Conservation (phyloP, 2,113 vertebrate genomes). For the Haemorhous mexicanus region DNA sequence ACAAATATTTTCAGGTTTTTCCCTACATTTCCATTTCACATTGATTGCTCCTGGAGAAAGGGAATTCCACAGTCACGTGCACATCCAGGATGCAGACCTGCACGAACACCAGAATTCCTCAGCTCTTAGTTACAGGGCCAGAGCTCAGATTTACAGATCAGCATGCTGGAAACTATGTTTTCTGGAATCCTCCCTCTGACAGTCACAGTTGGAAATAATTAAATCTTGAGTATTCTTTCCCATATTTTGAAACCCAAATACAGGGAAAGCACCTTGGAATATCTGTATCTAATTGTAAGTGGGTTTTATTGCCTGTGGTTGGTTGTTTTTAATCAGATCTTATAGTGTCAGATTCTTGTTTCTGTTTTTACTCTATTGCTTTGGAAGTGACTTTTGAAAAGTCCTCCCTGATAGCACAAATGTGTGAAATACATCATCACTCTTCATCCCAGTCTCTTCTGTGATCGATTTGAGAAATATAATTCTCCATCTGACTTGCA, state of each 20-base stretch:
- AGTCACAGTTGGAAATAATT: not conserved
- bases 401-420: not conserved
- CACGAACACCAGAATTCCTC: not conserved
- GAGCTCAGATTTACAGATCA: not conserved
- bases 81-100: not conserved
- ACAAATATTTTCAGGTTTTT: not conserved
- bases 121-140: not conserved
- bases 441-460: not conserved
- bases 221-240: not conserved
- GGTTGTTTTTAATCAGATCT: not conserved
- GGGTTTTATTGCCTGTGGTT: not conserved
- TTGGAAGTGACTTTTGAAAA: not conserved
- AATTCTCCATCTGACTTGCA: not conserved
- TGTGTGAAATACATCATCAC: not conserved
- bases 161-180: not conserved
- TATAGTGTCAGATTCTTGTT: not conserved
- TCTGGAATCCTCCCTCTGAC: not conserved
- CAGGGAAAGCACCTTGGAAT: not conserved
- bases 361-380: not conserved
- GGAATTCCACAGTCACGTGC: not conserved
- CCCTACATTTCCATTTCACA: not conserved
- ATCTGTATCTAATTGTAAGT: not conserved
- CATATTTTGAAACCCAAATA: not conserved
- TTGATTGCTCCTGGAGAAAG: not conserved
- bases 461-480: not conserved